A percentile compares a stretch with the other conserved stretches of the same genome.
Conservation (phyloP, 2,888 invertebrate genomes). For the Platerodrilus igneus region DNA sequence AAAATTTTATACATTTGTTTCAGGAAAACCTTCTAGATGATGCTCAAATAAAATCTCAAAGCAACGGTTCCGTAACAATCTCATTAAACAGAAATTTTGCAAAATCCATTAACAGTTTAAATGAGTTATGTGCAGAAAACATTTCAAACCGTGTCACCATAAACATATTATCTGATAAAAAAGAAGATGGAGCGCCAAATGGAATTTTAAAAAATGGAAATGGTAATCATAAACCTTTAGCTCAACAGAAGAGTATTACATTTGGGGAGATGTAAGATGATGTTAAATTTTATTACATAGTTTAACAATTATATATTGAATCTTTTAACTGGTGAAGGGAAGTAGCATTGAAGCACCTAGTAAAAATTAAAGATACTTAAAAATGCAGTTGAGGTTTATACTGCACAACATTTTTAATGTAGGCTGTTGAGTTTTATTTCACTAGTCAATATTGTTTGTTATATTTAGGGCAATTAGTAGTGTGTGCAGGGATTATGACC, state of each 20-base stretch:
- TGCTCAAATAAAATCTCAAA: slow-evolving; percentile 41
- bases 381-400: too few relatives aligned
- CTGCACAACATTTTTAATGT: too few relatives aligned
- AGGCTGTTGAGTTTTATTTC: too few relatives aligned
- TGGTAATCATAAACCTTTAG: slow-evolving; percentile 38
- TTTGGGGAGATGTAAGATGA: slow-evolving; percentile 49
- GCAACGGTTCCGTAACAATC: slow-evolving; percentile 45
- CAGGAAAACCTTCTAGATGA: slow-evolving; percentile 43
- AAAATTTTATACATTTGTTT: slow-evolving; percentile 21
- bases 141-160: slow-evolving; percentile 43
- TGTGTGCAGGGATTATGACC: too few relatives aligned
- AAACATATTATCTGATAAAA: slow-evolving; percentile 36
- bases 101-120: slow-evolving; percentile 39
- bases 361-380: too few relatives aligned
- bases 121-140: slow-evolving; percentile 22
- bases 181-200: slow-evolving; percentile 44
- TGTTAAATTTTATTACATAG: too few relatives aligned
- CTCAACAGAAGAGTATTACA: slow-evolving; percentile 48
- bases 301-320: neutral
- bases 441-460: too few relatives aligned
- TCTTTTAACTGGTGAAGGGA: too few relatives aligned
- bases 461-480: too few relatives aligned
- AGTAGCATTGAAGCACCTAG: too few relatives aligned
- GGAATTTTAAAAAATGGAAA: slow-evolving; percentile 52
- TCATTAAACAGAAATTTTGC: slow-evolving; percentile 40